Base-by-base conservation (phyloP, 2,888 invertebrate species). In the Digitonthophagus gazella region DNA sequence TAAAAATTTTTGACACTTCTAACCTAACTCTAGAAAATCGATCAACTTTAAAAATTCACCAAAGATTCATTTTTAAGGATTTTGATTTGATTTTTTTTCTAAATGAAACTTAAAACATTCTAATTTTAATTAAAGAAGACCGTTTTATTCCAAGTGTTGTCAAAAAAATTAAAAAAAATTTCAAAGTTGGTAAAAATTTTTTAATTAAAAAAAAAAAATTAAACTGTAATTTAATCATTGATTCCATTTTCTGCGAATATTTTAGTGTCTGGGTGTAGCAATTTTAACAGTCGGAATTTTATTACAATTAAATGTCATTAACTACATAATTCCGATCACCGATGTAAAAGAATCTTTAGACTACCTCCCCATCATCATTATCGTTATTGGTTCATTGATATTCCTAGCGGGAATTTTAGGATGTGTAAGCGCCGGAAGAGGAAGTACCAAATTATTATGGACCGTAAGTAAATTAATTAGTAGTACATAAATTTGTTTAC, bases 341-440 rank as follows among this genome's bases (percentile, higher is more conserved):
- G 44, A 67, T 4, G 67, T 64, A n/a, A 56, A 70, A 6, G 71
- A 73, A 64, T 71, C 71, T 56, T 71, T 67, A 11, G 65, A 70
- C 8, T 61, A 67, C 56, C 28, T 71, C n/a, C 71, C 73, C 1
- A 69, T 71, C 56, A 66, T 72, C 57, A 68, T 73, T n/a, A 72
- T 73, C 56, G 68, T 69, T 20, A 67, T 73, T 63, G 73, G 73
- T 15, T 68, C 68, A 22, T 57, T 69, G 14, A 68, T 71, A 4
- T 64, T 72, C 19, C 18, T 71, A 18, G 64, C 71, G 44, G 69
- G 71, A 14, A 63, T 72, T 20, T 71, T 73, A 65, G 73, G 73
- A 44, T 73, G 73, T 61, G 67, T 71, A 56, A 69, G 72, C 6
- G 71, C 72, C 15, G 69, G 71, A 56, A 67, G 65, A 67, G 69